Conservation (phyloP, 2,888 invertebrate species). For the Sarcophaga rosellei region DNA sequence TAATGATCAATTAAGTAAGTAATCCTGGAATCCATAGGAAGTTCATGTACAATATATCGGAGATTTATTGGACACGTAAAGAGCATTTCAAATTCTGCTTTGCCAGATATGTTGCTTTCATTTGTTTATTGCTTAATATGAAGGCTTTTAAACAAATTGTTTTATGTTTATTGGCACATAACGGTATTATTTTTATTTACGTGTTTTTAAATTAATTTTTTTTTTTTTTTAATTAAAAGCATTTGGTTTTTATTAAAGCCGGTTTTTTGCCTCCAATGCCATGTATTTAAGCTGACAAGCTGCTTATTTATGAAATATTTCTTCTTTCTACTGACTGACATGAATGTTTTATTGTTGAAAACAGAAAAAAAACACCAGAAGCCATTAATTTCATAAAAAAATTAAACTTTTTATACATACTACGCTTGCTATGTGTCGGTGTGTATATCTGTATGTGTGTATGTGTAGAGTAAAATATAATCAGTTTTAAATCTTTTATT, state of each 20-base stretch:
- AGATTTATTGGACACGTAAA: too few species aligned
- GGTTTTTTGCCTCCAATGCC: background rate
- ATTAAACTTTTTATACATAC: too few species aligned
- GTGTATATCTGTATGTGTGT: too few species aligned
- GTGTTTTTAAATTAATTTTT: background rate
- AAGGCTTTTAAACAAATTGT: too few species aligned
- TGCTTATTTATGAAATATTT: slow-evolving; percentile 21
- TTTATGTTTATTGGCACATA: too few species aligned
- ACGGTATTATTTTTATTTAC: too few species aligned
- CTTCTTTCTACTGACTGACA: background rate
- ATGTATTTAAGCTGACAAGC: slow-evolving; percentile 34
- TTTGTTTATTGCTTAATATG: too few species aligned
- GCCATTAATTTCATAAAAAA: background rate
- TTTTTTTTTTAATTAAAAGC: background rate
- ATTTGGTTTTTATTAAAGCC: background rate
- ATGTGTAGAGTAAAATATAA: background rate
- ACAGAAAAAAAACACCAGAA: background rate
- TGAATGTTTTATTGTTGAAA: slow-evolving; percentile 4
- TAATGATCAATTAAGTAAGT: too few species aligned
- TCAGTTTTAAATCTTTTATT: slow-evolving; percentile 6
- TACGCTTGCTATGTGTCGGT: background rate
- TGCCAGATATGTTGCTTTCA: too few species aligned
- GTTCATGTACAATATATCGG: too few species aligned
- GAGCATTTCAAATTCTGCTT: too few species aligned
- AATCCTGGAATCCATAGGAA: too few species aligned